These are phyloP conservation scores for Luscinia luscinia DNA, from an alignment of 2,797 vertebrate species.

Conservation along the genomic window DNA sequence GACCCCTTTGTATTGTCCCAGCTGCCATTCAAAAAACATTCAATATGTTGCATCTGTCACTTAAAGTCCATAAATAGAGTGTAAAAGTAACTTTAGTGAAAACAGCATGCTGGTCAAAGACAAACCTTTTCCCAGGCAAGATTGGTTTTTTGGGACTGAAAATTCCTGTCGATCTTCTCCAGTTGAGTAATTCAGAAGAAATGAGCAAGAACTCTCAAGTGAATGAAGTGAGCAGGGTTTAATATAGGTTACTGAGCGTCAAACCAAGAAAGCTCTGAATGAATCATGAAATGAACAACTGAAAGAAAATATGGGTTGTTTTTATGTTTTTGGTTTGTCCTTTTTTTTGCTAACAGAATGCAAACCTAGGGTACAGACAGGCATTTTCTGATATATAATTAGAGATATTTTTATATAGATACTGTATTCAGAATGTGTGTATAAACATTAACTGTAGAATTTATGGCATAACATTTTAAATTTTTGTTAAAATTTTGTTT, in stretches of 20 bases:
- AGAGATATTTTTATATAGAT: conserved; percentile 78
- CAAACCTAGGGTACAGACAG: conserved; percentile 70
- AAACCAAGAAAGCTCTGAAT: conserved; percentile 44
- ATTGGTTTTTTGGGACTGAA: conserved; percentile 3
- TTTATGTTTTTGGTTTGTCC: background rate
- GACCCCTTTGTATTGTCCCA: conserved; percentile 7
- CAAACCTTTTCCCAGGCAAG: conserved; percentile 6
- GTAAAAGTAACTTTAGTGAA: background rate
- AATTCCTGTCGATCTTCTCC: conserved; percentile 4
- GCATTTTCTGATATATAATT: conserved; percentile 67
- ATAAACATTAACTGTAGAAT: conserved; percentile 79
- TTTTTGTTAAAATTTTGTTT: conserved; percentile 61
- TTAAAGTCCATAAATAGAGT: background rate
- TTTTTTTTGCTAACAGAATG: conserved; percentile 72
- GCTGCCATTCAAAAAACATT: background rate
- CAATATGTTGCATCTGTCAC: background rate
- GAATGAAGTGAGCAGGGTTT: conserved; percentile 1
- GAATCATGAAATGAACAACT: background rate
- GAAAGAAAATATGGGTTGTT: conserved; percentile 42
- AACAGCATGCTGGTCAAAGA: conserved; percentile 5
- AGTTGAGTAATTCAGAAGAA: background rate
- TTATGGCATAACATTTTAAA: conserved; percentile 68
- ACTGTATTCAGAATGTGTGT: conserved; percentile 55
- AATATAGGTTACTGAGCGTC: background rate
- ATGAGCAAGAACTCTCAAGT: background rate